Conservation (phyloP, 2,113 vertebrate species). For the Climacteris rufus region DNA sequence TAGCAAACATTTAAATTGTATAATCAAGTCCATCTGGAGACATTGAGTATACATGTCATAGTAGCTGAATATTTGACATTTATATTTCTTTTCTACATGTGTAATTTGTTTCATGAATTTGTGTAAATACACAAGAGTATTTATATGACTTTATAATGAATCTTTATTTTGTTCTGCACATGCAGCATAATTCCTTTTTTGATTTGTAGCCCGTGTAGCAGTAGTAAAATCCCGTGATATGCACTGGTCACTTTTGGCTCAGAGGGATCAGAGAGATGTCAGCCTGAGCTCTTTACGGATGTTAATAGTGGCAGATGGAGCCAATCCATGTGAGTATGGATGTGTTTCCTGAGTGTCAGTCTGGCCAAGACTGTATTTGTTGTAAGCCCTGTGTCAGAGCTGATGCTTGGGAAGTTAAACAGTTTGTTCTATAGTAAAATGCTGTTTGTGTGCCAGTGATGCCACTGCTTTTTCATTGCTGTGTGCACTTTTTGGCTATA, state of each 20-base stretch:
- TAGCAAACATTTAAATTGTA: not conserved
- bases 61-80: not conserved
- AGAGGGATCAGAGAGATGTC: conserved; percentile 91
- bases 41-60: rapidly evolving
- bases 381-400: not conserved
- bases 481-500: not conserved
- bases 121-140: not conserved
- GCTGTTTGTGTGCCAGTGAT: not conserved
- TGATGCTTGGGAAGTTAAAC: not conserved
- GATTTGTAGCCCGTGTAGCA: conserved; percentile 79
- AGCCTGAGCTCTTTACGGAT: conserved; percentile 90
- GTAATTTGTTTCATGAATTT: not conserved
- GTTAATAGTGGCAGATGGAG: conserved; percentile 93
- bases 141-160: not conserved
- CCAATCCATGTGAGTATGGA: conserved; percentile 90
- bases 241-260: conserved; percentile 97
- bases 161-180: not conserved
- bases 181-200: not conserved
- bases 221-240: conserved; percentile 96
- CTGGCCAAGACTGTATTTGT: not conserved
- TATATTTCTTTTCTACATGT: not conserved
- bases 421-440: not conserved
- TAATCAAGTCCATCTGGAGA: not conserved
- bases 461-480: not conserved
- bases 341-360: not conserved